Evolutionary conservation across 2,888 invertebrate species (phyloP).

Genomic region (Nudaria mundana): DNA sequence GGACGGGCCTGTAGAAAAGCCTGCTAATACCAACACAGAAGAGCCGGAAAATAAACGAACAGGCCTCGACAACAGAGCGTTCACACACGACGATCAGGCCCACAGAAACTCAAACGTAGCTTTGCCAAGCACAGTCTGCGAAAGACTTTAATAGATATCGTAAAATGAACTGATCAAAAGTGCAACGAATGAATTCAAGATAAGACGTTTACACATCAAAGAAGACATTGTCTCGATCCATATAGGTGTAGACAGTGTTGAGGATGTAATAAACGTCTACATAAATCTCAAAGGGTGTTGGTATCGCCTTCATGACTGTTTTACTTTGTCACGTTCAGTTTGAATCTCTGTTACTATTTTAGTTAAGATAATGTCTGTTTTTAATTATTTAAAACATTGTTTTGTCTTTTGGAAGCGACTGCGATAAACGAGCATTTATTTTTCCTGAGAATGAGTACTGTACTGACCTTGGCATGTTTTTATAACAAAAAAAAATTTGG

Average conservation of each 20-base stretch:
- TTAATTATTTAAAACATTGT: slow-evolving; percentile 3
- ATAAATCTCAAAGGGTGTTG: not conserved
- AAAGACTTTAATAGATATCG: slow-evolving; percentile 38
- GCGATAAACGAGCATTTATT: not conserved
- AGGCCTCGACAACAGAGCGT: slow-evolving; percentile 79
- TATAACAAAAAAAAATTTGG: too few relatives aligned
- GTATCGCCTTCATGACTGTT: not conserved
- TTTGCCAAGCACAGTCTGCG: slow-evolving; percentile 33
- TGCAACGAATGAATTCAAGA: not conserved
- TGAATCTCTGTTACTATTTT: not conserved
- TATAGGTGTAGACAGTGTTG: not conserved
- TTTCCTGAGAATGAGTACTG: not conserved
- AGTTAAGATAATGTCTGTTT: not conserved
- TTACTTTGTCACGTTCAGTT: not conserved
- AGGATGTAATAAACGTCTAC: not conserved
- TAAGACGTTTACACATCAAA: not conserved
- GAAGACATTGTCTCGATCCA: not conserved
- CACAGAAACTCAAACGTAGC: slow-evolving; percentile 35
- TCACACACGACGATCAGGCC: slow-evolving; percentile 70
- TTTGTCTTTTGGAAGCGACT: not conserved
- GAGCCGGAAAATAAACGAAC: slow-evolving; percentile 38
- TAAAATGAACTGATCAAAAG: not conserved
- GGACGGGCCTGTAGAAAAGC: slow-evolving; percentile 80
- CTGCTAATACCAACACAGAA: slow-evolving; percentile 7
- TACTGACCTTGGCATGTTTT: too few relatives aligned